Evolutionary conservation across 30 jellyfish, hydroid and myxozoan species (phyloP).

Genomic region (Catostylus mosaicus): DNA sequence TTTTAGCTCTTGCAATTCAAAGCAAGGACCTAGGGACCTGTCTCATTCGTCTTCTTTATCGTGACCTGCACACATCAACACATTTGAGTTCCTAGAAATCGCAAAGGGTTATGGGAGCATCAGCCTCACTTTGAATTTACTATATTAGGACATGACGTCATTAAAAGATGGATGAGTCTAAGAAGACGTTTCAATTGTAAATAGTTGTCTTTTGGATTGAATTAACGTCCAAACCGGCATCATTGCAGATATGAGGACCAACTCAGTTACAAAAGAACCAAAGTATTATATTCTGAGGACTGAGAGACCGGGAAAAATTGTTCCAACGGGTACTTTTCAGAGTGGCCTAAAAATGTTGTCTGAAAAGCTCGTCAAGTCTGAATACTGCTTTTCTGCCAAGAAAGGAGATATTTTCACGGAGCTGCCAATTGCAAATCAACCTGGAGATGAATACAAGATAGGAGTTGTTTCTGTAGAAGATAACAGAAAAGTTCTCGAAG

Average conservation of each 20-base stretch:
- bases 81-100: neutral
- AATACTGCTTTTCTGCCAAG: conserved; percentile 18
- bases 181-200: neutral
- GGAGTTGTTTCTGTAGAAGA: conserved; percentile 29
- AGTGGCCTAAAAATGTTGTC: neutral
- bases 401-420: conserved; percentile 61
- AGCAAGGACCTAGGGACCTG: too few species aligned
- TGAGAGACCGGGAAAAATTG: conserved; percentile 44
- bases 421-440: conserved; percentile 24
- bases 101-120: neutral
- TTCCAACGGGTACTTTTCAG: conserved; percentile 2
- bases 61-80: too few species aligned
- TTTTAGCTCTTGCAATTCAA: too few species aligned
- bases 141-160: neutral
- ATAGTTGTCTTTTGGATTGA: too few species aligned
- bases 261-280: neutral
- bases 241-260: too few species aligned
- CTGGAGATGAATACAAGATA: conserved; percentile 18
- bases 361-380: conserved; percentile 4
- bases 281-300: conserved; percentile 28
- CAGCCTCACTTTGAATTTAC: neutral
- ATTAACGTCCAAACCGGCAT: too few species aligned
- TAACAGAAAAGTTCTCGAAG: conserved; percentile 29
- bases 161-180: neutral
- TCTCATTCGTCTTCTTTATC: too few species aligned